Conservation (phyloP, 2,888 invertebrate species). For the Pachliopta kotzebuea region DNA sequence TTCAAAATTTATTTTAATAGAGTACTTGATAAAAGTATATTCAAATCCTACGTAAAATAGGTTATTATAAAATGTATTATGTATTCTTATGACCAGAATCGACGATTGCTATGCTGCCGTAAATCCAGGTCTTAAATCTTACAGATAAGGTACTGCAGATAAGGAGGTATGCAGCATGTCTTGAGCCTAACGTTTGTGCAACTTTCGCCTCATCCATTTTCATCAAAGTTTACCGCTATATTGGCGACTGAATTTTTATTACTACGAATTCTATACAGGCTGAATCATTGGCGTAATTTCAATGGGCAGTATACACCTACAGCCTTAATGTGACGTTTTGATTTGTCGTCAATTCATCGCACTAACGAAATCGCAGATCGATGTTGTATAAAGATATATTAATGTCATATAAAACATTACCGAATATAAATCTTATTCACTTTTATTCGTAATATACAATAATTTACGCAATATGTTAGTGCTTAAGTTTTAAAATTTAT, state of each 20-base stretch:
- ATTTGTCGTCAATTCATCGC: slow-evolving; percentile 21
- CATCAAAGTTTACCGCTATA: slow-evolving; percentile 23
- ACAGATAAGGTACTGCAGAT: slow-evolving; percentile 25
- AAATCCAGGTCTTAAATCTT: slow-evolving; percentile 26
- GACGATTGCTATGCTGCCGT: slow-evolving; percentile 8
- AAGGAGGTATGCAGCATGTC: slow-evolving; percentile 25
- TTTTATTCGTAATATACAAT: not conserved
- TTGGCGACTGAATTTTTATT: slow-evolving; percentile 28
- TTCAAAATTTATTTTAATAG: too few relatives aligned
- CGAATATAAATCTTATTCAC: not conserved
- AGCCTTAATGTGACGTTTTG: slow-evolving; percentile 22
- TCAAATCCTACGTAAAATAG: not conserved
- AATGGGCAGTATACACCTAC: slow-evolving; percentile 4
- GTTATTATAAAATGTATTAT: not conserved
- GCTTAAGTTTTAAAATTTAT: too few relatives aligned
- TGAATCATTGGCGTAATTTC: slow-evolving; percentile 12
- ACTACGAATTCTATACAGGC: slow-evolving; percentile 16
- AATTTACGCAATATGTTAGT: not conserved
- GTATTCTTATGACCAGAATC: not conserved
- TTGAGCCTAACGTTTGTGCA: slow-evolving; percentile 15
- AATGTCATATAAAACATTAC: slow-evolving; percentile 9
- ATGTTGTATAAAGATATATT: slow-evolving; percentile 10
- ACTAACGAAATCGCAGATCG: slow-evolving; percentile 7
- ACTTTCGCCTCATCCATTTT: slow-evolving; percentile 31
- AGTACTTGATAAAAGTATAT: not conserved